A percentile compares a stretch with the other conserved stretches of the same genome.
Conservation (phyloP, 1,140 invertebrate species). For the Limonius californicus region DNA sequence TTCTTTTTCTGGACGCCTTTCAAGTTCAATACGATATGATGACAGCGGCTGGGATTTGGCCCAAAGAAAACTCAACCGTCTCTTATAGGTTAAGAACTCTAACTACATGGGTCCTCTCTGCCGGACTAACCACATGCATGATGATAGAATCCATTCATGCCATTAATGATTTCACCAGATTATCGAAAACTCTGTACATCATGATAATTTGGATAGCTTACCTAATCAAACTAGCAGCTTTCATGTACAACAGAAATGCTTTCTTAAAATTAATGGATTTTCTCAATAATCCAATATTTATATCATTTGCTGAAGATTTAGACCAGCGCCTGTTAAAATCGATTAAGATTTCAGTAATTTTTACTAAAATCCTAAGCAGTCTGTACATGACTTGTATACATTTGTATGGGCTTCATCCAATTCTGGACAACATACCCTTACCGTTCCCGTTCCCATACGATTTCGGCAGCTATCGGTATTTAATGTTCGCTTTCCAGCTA, state of each 20-base stretch:
- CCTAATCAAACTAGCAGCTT: conserved; percentile 16
- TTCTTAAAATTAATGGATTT: conserved; percentile 5
- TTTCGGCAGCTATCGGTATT: background rate
- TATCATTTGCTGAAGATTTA: background rate
- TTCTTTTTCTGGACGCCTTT: background rate
- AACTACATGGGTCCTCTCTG: background rate
- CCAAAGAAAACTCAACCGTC: background rate
- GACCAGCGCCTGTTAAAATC: conserved; percentile 3
- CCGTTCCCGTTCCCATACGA: conserved; percentile 15
- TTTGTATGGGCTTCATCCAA: conserved; percentile 12
- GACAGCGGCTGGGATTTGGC: conserved; percentile 11
- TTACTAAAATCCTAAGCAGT: conserved; percentile 7
- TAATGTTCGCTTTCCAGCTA: conserved; percentile 25
- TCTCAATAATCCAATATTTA: conserved; percentile 18
- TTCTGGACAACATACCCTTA: background rate
- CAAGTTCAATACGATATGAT: conserved; percentile 10
- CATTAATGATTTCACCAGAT: background rate
- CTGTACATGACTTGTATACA: background rate
- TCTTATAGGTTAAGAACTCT: background rate
- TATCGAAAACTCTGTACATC: conserved; percentile 17
- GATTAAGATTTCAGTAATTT: background rate
- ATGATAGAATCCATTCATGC: conserved; percentile 1
- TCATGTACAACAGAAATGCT: background rate
- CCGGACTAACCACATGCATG: background rate
- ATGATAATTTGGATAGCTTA: conserved; percentile 3